phyloP scores from a whole-genome alignment of 2,888 invertebrate species.

The Tachina fera region DNA sequence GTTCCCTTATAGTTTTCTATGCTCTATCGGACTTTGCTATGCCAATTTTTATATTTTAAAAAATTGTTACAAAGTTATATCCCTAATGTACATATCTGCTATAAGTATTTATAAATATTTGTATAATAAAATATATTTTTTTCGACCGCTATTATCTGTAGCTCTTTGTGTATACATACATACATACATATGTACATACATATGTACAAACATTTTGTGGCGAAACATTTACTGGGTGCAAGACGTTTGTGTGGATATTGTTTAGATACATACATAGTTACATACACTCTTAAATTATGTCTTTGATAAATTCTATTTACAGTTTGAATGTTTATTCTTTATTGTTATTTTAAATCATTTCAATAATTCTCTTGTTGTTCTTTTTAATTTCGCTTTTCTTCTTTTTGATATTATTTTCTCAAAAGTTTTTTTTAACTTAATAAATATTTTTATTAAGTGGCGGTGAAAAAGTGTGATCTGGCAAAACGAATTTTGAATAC shows the following conservation, averaged over 20 bases:
- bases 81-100: background rate
- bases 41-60: no score
- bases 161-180: background rate
- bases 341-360: conserved; percentile 33
- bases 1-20: no score
- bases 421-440: background rate
- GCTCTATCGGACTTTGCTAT: no score
- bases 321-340: conserved; percentile 22
- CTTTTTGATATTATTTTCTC: conserved; percentile 2
- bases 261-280: background rate
- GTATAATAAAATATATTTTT: conserved; percentile 27
- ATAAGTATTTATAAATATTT: conserved; percentile 21
- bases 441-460: background rate
- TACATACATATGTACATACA: background rate
- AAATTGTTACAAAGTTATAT: background rate
- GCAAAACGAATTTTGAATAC: conserved; percentile 11
- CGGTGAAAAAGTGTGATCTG: background rate
- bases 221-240: conserved; percentile 46
- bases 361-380: conserved; percentile 38
- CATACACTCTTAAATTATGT: conserved; percentile 27
- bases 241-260: background rate
- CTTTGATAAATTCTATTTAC: conserved; percentile 45
- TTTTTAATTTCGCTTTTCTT: conserved; percentile 18
- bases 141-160: conserved; percentile 15
- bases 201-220: background rate